These are phyloP conservation scores for Aurelia sp. DNA, from an alignment of 30 jellyfish, hydroid and myxozoan genomes.

Conservation along the genomic window DNA sequence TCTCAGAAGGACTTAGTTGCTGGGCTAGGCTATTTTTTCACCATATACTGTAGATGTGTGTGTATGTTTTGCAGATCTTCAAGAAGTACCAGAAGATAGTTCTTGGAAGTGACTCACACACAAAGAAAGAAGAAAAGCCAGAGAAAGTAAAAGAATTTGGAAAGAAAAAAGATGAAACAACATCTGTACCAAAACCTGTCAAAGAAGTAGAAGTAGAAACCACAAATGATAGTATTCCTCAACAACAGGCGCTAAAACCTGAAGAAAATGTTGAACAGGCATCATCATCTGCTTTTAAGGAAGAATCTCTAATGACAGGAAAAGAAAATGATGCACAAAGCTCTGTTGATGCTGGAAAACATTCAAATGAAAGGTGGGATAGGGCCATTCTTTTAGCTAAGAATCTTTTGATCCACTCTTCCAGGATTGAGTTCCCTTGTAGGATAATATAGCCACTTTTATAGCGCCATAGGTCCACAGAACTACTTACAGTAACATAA, in stretches of 20 bases:
- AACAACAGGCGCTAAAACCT: no score
- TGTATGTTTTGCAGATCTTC: constrained; percentile 38
- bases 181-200: constrained; percentile 52
- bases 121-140: constrained; percentile 6
- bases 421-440: no score
- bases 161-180: not conserved
- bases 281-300: not conserved
- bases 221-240: not conserved
- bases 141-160: not conserved
- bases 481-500: no score
- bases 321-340: not conserved
- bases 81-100: constrained; percentile 72
- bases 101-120: constrained; percentile 19
- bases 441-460: no score
- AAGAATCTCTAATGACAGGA: not conserved
- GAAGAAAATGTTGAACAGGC: no score
- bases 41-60: no score
- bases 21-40: no score
- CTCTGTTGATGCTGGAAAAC: not conserved
- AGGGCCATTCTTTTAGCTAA: no score
- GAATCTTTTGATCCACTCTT: no score
- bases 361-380: no score
- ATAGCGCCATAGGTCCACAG: no score
- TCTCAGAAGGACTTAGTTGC: no score
- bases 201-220: constrained; percentile 67